Conservation (phyloP, 2,113 vertebrate genomes). For the Oryzias woworae region DNA sequence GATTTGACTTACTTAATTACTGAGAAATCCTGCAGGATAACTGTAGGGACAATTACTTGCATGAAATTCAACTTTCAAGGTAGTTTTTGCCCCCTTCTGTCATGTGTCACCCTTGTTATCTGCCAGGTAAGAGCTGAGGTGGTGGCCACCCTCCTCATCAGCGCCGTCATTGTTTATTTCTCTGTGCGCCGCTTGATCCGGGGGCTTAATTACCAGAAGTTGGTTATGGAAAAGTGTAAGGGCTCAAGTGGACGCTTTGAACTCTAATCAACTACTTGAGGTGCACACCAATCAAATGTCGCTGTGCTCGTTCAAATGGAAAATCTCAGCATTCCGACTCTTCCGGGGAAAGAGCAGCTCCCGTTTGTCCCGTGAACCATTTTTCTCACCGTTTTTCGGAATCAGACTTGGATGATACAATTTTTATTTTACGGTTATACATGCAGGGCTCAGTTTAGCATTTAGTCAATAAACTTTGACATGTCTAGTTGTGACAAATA, state of each 20-base stretch:
- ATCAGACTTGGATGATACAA: conserved; percentile 22
- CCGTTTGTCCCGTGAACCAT: conserved; percentile 62
- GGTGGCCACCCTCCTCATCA: conserved; percentile 61
- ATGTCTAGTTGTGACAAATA: conserved; percentile 36
- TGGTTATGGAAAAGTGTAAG: conserved; percentile 63
- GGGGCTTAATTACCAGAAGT: conserved; percentile 75
- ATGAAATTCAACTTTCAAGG: conserved; percentile 33
- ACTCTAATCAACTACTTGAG: conserved; percentile 70
- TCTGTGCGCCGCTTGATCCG: conserved; percentile 61
- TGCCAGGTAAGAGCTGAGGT: conserved; percentile 48
- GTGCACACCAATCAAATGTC: conserved; percentile 65
- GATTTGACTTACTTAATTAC: too few relatives aligned
- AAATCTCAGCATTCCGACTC: conserved; percentile 57
- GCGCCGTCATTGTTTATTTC: conserved; percentile 66
- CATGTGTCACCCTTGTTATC: conserved; percentile 63
- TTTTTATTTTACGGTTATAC: conserved; percentile 31
- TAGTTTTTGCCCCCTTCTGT: conserved; percentile 33
- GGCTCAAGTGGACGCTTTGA: conserved; percentile 76
- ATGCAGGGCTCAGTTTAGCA: neutral
- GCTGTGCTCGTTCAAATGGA: conserved; percentile 58
- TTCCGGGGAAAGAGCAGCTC: conserved; percentile 48
- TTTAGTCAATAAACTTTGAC: conserved; percentile 31
- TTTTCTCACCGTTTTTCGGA: conserved; percentile 41
- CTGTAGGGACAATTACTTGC: too few relatives aligned
- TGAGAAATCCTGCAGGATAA: too few relatives aligned